Percentiles rank a stretch among this genome's conserved stretches.
These are phyloP conservation scores for Podarcis muralis DNA, from an alignment of 2,113 vertebrate species.

Conservation along the genomic window DNA sequence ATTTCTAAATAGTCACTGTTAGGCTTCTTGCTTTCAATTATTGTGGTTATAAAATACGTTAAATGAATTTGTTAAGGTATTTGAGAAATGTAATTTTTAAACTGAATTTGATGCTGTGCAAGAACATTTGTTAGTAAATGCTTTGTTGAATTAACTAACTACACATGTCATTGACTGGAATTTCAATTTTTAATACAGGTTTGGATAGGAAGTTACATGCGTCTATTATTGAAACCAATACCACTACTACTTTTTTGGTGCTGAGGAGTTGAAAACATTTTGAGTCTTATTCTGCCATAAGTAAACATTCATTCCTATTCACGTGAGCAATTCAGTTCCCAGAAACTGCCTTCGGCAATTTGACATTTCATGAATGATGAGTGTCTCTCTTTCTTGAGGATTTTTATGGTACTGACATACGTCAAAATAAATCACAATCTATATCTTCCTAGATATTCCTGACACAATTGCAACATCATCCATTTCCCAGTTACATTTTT, in stretches of 20 bases:
- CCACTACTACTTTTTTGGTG: neutral
- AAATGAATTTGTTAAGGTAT: too few species aligned
- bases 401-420: slow-evolving; percentile 58
- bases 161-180: neutral
- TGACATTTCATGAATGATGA: slow-evolving; percentile 60
- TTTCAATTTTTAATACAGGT: neutral
- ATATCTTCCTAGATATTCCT: slow-evolving; percentile 36
- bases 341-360: slow-evolving; percentile 42
- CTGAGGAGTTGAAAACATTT: slow-evolving; percentile 16
- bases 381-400: slow-evolving; percentile 44
- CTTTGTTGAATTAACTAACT: neutral
- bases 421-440: slow-evolving; percentile 59
- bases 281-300: neutral
- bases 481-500: slow-evolving; percentile 10
- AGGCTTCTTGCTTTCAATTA: too few species aligned
- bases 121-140: neutral
- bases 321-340: slow-evolving; percentile 1
- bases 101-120: too few species aligned
- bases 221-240: neutral
- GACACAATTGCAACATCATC: neutral
- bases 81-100: too few species aligned
- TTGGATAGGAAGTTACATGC: neutral
- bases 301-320: slow-evolving; percentile 22
- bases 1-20: too few species aligned
- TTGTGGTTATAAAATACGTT: too few species aligned